Base-by-base conservation (phyloP, 1,140 invertebrate species). In the Triops cancriformis region DNA sequence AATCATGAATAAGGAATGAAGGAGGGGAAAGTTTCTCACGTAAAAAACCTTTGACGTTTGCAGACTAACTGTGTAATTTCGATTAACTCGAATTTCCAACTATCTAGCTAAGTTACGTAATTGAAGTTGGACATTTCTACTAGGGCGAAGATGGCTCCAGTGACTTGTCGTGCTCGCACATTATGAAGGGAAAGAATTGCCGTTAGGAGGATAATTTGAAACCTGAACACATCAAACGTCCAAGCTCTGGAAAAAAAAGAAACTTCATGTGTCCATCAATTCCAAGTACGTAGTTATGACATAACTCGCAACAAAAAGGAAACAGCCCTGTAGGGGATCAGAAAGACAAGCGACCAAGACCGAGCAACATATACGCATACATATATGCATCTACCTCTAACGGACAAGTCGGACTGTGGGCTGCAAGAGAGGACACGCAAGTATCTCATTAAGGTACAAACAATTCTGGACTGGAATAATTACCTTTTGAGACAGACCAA, bases 381-480 rank as follows among this genome's bases (percentile, higher is more conserved):
- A 64, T 64, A 14, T 64, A 23, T 64, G 23, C 7, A 4, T 64
- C 51, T 64, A n/a, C n/a, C n/a, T 64, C 14, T 64, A 64, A 64
- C 51, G 51, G 51, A 64, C 51, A 64, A 64, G 51, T 64, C 51
- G 51, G 51, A 64, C 51, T 64, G 4, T 64, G 14, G 51, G 18
- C 23, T 64, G 14, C 31, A 2, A 37, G 31, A 37, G 51, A 64
- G 51, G 51, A 64, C 51, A 64, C 23, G 51, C 51, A 23, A 64
- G 51, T 64, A 64, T 64, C 51, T 64, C 51, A 64, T 64, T 64
- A 64, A 64, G 51, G 51, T 64, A 64, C 51, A 37, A 37, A 37
- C 31, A 37, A 37, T 37, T 37, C 31, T 37, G 31, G 31, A 37
- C 31, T 18, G 51, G 51, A 64, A 64, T 64, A 64, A 64, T 64